Base-by-base conservation (phyloP, 2,797 vertebrate genomes). In the Channallabes apus region DNA sequence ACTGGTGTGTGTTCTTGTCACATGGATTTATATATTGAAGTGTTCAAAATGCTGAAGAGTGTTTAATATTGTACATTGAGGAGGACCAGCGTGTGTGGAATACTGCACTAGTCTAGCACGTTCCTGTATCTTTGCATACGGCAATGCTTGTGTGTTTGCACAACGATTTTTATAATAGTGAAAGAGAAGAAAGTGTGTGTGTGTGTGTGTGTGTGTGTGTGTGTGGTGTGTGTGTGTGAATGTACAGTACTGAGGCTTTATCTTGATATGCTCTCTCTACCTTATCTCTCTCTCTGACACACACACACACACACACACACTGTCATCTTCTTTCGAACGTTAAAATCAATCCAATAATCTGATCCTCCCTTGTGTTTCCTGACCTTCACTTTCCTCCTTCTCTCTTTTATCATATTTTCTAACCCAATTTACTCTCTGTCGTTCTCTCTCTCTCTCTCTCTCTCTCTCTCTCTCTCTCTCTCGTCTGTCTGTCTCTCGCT, bases 191-290 rank as follows among this genome's bases (percentile, higher is more conserved):
- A 32, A 20, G 67, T 46, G 68, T 41, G 67, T 35, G 67, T 69
- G 81, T 84, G 85, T 86, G 82, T 67, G 85, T 86, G 82, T 41
- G 38, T 73, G 67, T 62, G 32, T 64, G 59, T 59, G 79, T 64
- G 5, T 24, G 22, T 35, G 3, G n/a, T n/a, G n/a, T n/a, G n/a
- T n/a, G n/a, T n/a, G 85, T 86, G 82, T 41, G 38, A 51, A 51
- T 51, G 46, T 51, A 51, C 46, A n/a, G n/a, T n/a, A n/a, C n/a
- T 67, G 65, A 68, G 32, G 32, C 32, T 38, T 69, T 69, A 35
- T 38, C 32, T 22, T 69, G 29, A 69, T 22, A 38, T 11, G 18
- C 35, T 20, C 6, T 59, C 58, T 59, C 58, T 59, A 18, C 18
- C 58, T 59, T 7, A 11, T 72, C 69, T 46, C 68, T 58, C 51